Conservation (phyloP, 2,888 invertebrate species). For the Slavum lentiscoides region DNA sequence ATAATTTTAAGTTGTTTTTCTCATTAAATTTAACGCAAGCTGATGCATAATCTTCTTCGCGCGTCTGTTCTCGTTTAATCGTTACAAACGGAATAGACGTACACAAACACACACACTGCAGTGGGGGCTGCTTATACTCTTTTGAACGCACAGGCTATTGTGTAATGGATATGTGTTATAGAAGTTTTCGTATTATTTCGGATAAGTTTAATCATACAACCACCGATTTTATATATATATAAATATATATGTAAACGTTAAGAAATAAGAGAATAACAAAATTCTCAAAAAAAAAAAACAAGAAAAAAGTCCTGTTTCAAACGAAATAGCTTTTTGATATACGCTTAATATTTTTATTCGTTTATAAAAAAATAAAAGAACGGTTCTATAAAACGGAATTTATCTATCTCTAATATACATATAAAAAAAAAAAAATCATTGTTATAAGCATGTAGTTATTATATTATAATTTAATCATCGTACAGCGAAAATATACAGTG, state of each 20-base stretch:
- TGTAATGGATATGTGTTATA: constrained; percentile 15
- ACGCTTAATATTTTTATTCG: too few species aligned
- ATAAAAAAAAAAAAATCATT: too few species aligned
- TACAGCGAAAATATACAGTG: too few species aligned
- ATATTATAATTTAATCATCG: too few species aligned
- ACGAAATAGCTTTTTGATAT: background rate
- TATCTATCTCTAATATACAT: too few species aligned
- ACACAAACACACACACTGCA: constrained; percentile 20
- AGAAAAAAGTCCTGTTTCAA: background rate
- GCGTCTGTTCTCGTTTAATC: constrained; percentile 36
- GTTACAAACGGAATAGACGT: constrained; percentile 39
- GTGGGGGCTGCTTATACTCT: constrained; percentile 7
- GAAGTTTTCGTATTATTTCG: constrained; percentile 34
- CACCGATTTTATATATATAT: constrained; percentile 13
- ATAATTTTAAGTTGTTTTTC: constrained; percentile 41
- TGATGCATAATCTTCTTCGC: constrained; percentile 27
- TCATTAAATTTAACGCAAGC: constrained; percentile 41
- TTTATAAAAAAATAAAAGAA: too few species aligned
- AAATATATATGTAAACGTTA: constrained; percentile 10
- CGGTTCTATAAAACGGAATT: too few species aligned
- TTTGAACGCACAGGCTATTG: constrained; percentile 22
- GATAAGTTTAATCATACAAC: constrained; percentile 41
- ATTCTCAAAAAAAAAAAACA: background rate
- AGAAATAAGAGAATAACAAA: background rate
- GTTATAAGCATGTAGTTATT: too few species aligned